Base-by-base conservation (phyloP, 2,113 vertebrate species). In the Camelus dromedarius region DNA sequence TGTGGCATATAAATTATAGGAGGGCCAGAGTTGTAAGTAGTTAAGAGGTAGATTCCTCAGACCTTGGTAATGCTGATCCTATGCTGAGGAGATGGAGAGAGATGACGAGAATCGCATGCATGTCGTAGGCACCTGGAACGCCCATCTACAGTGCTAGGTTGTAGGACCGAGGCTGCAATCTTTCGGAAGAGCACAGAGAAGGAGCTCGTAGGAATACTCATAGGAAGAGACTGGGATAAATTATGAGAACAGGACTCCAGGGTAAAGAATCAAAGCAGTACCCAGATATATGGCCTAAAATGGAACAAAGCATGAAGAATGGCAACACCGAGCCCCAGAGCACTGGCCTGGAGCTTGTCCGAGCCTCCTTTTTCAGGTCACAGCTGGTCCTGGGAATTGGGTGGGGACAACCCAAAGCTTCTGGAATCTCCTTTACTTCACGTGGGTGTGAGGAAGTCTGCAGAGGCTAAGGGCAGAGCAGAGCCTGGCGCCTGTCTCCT, bases 281-380 rank as follows among this genome's bases (percentile, higher is more conserved):
- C 30, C 22, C 24, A 75, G 26, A 42, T 38, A 19, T 38, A 26
- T 58, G 10, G 28, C 30, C 3, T 35, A 67, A 66, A 54, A 22
- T 35, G 48, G 60, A 35, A 66, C 64, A 79, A 76, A 83, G 62
- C 19, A 48, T 62, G 48, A 94, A 97, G 56, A 84, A 91, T 50
- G n/a, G 56, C 32, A 52, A 73, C 76, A 32, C 6, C 75, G 22
- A 66, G 64, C 58, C 30, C 72, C n/a, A 50, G 46, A 66, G 62
- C n/a, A 64, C 13, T 42, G 10, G 13, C 11, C 48, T 69, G 19
- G 42, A 66, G 7, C 83, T 84, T 52, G 0, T 83, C 75, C 95
- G 70, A 32, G 16, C 60, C 22, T 67, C 48, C 62, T 81, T 82
- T 91, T 52, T 84, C 30, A 50, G 48, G 35, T 79, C 54, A 92